phyloP scores from a whole-genome alignment of 2,797 vertebrate genomes.

The Dermochelys coriacea region DNA sequence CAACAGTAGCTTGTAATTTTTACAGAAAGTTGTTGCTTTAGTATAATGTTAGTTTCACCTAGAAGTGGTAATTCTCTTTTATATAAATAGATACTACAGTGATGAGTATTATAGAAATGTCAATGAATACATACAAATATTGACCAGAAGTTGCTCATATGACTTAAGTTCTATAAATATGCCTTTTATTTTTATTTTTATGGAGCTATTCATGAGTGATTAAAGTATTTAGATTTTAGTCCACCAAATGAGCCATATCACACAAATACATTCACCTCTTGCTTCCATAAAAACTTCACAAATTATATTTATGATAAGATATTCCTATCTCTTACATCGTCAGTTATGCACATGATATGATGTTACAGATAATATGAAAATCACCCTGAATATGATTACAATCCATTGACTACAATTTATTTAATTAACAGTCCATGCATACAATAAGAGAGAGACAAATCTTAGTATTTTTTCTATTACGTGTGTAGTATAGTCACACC shows the following conservation, averaged over 20 bases:
- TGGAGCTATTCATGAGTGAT: slow-evolving; percentile 3
- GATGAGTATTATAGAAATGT: not conserved
- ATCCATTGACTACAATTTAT: not conserved
- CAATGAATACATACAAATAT: not conserved
- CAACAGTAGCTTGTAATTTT: not conserved
- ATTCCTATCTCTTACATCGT: slow-evolving; percentile 11
- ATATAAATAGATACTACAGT: not conserved
- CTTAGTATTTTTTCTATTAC: not conserved
- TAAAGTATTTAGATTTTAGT: slow-evolving; percentile 16
- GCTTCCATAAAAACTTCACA: slow-evolving; percentile 32
- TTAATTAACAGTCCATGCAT: not conserved
- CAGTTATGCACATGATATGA: slow-evolving; percentile 18
- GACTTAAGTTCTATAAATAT: slow-evolving; percentile 35
- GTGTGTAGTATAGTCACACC: not conserved
- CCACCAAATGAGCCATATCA: not conserved
- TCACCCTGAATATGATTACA: not conserved
- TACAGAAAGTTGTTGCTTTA: slow-evolving; percentile 36
- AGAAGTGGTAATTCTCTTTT: not conserved
- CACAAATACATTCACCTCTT: slow-evolving; percentile 12
- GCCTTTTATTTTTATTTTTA: slow-evolving; percentile 18
- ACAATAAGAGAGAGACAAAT: not conserved
- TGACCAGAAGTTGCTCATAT: slow-evolving; percentile 19
- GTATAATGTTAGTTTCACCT: slow-evolving; percentile 7
- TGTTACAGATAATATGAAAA: slow-evolving; percentile 47
- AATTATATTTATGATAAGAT: slow-evolving; percentile 45